Evolutionary conservation across 2,888 invertebrate genomes (phyloP), one percentile per base, ranked within the genome.

Genomic region (Lepidocyrtinus sp.): DNA sequence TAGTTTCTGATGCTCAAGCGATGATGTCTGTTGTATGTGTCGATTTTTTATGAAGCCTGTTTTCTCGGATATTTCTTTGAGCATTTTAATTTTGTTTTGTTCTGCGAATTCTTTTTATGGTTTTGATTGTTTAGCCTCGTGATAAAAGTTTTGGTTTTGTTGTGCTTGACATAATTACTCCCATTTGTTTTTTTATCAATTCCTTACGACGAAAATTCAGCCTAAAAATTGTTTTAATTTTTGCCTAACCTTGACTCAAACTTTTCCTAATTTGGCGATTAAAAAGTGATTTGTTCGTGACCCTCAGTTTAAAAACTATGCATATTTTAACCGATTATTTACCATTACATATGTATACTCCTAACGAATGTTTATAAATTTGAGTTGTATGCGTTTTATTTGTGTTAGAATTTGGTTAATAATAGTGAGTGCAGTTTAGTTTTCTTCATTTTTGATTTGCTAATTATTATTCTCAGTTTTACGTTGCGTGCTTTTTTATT

Each of bases 1-100:
- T 55, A 12, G 9, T 55, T 55, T 55, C 22, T 3, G 67, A 36
- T 45, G 22, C n/a, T 71, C 5, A 45, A n/a, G n/a, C n/a, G n/a
- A n/a, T n/a, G n/a, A n/a, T n/a, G n/a, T 17, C 46, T 71, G 22
- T 71, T 62, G 27, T 59, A 12, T 70, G 76, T 22, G 63, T 70
- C n/a, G 19, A 1, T 61, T 55, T 70, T 65, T 64, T 70, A 55
- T n/a, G 19, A 59, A 50, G n/a, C n/a, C n/a, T 50, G 27, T 46
- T 70, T 75, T 25, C 65, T 5, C 12, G 36, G 12, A 36, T 12
- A 36, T 36, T 36, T 36, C 12, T 36, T 36, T 36, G 36, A 36
- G 12, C n/a, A 36, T 36, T 5, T 36, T 36, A 36, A 9, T 36
- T 36, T 36, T 36, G 36, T 36, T 36, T 12, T 36, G 36, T 36